Evolutionary conservation across 2,797 vertebrate species (phyloP).

Genomic region (Caiman crocodilus): DNA sequence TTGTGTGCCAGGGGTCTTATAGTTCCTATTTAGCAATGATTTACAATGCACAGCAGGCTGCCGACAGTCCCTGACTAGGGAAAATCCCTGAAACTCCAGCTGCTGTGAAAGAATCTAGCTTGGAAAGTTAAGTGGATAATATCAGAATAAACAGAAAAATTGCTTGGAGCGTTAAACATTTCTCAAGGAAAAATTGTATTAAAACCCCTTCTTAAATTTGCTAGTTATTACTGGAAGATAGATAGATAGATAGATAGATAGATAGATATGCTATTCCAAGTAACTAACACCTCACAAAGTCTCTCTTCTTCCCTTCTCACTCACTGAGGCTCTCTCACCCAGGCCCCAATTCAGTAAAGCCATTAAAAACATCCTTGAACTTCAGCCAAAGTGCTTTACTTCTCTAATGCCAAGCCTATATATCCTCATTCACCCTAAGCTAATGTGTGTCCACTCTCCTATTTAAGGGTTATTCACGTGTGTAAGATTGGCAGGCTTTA

Average conservation of each 20-base stretch:
- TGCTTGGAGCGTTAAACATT: not conserved
- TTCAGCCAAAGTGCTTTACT: not conserved
- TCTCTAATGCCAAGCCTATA: not conserved
- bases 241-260: not conserved
- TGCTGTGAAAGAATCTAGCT: not conserved
- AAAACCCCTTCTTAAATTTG: not conserved
- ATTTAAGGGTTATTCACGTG: not conserved
- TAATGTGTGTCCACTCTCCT: not conserved
- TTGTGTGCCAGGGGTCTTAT: slow-evolving; percentile 49
- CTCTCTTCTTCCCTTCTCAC: not conserved
- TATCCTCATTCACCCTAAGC: too few species aligned
- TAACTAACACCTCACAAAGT: not conserved
- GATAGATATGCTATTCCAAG: not conserved
- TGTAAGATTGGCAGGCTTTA: not conserved
- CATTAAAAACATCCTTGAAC: not conserved
- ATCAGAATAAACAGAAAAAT: not conserved
- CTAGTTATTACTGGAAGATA: not conserved
- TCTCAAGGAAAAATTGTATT: not conserved
- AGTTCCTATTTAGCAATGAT: slow-evolving; percentile 61
- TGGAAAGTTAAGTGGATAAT: not conserved
- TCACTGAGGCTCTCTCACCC: not conserved
- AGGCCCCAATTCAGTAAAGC: not conserved
- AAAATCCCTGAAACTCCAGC: not conserved
- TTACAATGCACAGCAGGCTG: slow-evolving; percentile 46
- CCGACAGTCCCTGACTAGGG: not conserved